A percentile compares a stretch with the other conserved stretches of the same genome.
Conservation (phyloP, 2,797 vertebrate genomes). For the Odontamblyopus rebecca region DNA sequence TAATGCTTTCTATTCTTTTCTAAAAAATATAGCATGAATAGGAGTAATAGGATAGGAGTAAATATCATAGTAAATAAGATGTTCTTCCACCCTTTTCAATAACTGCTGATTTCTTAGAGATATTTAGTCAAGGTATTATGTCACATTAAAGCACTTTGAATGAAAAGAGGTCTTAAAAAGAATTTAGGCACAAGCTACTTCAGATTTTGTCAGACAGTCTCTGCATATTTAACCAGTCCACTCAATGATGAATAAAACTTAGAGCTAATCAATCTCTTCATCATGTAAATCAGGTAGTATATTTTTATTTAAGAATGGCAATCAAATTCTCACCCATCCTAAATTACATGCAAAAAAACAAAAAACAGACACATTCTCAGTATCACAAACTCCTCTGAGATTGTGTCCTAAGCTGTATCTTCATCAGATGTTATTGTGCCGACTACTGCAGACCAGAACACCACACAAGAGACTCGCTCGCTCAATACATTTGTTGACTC, state of each 20-base stretch:
- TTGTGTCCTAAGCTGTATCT: background rate
- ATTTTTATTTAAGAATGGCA: slow-evolving; percentile 31
- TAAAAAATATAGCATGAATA: background rate
- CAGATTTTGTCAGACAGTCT: slow-evolving; percentile 24
- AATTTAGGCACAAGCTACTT: slow-evolving; percentile 15
- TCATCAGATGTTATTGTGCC: too few species aligned
- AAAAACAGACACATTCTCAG: slow-evolving; percentile 9
- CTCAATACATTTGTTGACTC: background rate
- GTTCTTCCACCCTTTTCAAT: background rate
- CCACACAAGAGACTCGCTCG: background rate
- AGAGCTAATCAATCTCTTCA: slow-evolving; percentile 49
- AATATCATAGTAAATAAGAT: background rate
- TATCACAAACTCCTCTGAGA: slow-evolving; percentile 11
- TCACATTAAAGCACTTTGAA: background rate
- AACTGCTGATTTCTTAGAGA: background rate
- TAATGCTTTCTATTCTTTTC: background rate
- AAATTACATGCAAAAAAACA: slow-evolving; percentile 29
- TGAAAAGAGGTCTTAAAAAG: slow-evolving; percentile 4
- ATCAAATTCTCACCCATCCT: slow-evolving; percentile 44
- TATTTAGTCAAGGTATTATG: background rate
- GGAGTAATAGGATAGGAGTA: background rate
- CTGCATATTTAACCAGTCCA: slow-evolving; percentile 35
- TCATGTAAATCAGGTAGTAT: slow-evolving; percentile 54
- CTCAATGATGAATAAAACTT: slow-evolving; percentile 39
- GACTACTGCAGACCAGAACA: too few species aligned